A percentile compares a stretch with the other conserved stretches of the same genome.
These are phyloP conservation scores for Epinephelus moara DNA, from an alignment of 2,113 vertebrate species.

Conservation along the genomic window DNA sequence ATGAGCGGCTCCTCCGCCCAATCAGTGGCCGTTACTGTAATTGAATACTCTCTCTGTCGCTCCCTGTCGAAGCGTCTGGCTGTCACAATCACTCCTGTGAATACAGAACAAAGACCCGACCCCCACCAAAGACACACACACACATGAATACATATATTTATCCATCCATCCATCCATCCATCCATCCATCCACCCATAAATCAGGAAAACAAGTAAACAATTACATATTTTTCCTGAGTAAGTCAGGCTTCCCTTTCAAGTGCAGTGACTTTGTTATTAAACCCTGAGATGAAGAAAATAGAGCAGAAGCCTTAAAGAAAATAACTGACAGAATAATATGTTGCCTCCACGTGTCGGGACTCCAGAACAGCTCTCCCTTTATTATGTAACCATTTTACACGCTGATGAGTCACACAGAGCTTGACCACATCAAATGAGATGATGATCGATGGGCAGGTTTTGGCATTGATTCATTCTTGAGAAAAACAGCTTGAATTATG, in stretches of 20 bases:
- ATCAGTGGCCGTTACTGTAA: conserved; percentile 93
- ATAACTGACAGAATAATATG: conserved; percentile 40
- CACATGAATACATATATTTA: conserved; percentile 8
- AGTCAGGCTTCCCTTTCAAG: conserved; percentile 41
- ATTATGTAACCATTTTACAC: conserved; percentile 9
- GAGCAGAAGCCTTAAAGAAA: conserved; percentile 26
- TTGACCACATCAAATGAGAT: conserved; percentile 1
- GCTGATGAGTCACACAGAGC: neutral
- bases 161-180: conserved; percentile 12
- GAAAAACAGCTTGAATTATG: conserved; percentile 9
- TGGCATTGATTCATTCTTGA: conserved; percentile 27
- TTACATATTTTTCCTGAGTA: neutral
- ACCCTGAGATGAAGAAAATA: conserved; percentile 38
- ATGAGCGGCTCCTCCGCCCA: conserved; percentile 91
- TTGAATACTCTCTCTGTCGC: conserved; percentile 90
- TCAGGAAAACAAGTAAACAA: conserved; percentile 47
- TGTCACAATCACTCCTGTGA: conserved; percentile 88
- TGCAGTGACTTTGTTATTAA: conserved; percentile 45
- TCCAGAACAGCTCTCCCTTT: conserved; percentile 25
- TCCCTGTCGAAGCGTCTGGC: conserved; percentile 90
- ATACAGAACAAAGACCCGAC: conserved; percentile 36
- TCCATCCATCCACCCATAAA: conserved; percentile 13
- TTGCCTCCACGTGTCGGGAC: conserved; percentile 3
- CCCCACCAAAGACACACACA: conserved; percentile 2
- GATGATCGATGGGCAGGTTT: neutral